These are phyloP conservation scores for Macaca nemestrina DNA, from an alignment of 2,113 vertebrate species.

Conservation along the genomic window DNA sequence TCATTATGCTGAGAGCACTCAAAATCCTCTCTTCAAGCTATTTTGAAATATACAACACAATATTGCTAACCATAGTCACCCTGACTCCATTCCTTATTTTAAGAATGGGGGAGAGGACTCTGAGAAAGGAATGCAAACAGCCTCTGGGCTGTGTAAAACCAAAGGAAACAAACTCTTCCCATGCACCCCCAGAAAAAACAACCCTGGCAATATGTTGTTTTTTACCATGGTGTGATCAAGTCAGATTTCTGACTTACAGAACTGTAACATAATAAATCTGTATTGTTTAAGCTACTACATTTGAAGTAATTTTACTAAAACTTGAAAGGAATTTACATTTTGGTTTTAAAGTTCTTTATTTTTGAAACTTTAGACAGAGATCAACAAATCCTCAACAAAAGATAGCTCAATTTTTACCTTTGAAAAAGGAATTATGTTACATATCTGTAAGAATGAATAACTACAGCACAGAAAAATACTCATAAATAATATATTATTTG, in stretches of 20 bases:
- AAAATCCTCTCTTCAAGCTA: neutral
- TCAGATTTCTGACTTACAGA: neutral
- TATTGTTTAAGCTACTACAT: too few species aligned
- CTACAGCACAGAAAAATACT: neutral
- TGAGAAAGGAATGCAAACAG: neutral
- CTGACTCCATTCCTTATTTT: neutral
- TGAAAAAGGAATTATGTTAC: neutral
- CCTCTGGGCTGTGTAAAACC: fast-evolving
- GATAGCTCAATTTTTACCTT: neutral
- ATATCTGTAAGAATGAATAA: neutral
- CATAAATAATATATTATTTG: neutral
- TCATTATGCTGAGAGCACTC: neutral
- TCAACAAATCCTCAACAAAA: neutral
- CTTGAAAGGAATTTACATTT: neutral
- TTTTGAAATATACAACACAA: neutral
- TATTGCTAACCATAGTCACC: neutral
- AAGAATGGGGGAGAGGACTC: neutral
- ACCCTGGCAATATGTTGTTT: neutral
- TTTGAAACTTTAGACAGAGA: neutral
- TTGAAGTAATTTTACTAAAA: neutral
- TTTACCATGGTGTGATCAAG: too few species aligned
- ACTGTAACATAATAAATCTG: neutral
- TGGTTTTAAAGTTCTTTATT: neutral
- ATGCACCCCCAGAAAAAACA: too few species aligned
- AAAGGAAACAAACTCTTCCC: neutral